Evolutionary conservation across 1,140 invertebrate species (phyloP).

Genomic region (Drosophila arawakana): DNA sequence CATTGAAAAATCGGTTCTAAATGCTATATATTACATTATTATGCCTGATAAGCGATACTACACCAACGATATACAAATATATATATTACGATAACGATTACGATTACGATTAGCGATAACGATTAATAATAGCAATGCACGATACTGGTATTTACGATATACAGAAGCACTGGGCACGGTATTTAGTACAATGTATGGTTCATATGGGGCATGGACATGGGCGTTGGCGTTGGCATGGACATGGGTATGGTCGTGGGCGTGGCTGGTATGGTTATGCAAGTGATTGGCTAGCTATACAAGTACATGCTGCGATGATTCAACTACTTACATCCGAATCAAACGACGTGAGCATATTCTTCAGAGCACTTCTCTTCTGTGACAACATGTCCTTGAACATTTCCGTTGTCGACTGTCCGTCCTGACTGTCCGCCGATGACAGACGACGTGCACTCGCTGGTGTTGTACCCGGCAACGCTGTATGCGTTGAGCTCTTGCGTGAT

Average conservation of each 20-base stretch:
- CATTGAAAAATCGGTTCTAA: no score
- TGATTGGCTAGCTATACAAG: background rate
- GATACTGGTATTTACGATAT: slow-evolving; percentile 23
- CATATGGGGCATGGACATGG: slow-evolving; percentile 17
- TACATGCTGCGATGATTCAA: background rate
- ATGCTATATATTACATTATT: slow-evolving; percentile 25
- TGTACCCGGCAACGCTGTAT: slow-evolving; percentile 45
- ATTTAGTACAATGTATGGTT: slow-evolving; percentile 1
- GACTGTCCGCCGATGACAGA: slow-evolving; percentile 83
- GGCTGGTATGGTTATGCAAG: background rate
- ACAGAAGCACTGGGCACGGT: slow-evolving; percentile 12
- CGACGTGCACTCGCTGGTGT: slow-evolving; percentile 52
- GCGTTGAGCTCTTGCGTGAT: slow-evolving; percentile 84
- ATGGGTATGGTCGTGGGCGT: slow-evolving; percentile 3
- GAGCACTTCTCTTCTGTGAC: slow-evolving; percentile 93
- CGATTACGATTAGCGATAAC: slow-evolving; percentile 23
- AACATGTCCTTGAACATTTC: slow-evolving; percentile 96
- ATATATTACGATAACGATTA: slow-evolving; percentile 61
- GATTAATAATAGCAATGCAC: slow-evolving; percentile 21
- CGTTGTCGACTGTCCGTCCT: slow-evolving; percentile 89
- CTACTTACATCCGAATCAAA: slow-evolving; percentile 94
- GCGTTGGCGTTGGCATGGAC: background rate
- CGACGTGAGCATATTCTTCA: slow-evolving; percentile 94
- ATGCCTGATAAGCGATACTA: slow-evolving; percentile 15
- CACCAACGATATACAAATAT: slow-evolving; percentile 46